Conservation (phyloP, 2,888 invertebrate genomes). For the Augochlorella aurata region DNA sequence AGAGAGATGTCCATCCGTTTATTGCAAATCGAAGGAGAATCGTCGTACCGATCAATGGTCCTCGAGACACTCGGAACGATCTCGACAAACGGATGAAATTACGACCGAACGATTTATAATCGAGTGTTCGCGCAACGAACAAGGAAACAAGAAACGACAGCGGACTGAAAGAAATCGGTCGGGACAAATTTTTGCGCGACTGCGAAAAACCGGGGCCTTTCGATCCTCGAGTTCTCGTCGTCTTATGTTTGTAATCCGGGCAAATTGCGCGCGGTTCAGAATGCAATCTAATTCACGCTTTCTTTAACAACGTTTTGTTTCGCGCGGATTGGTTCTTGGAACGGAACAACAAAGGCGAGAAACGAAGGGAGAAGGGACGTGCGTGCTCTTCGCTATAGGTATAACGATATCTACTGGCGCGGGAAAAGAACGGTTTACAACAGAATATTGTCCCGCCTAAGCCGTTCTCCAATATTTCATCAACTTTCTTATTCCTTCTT, state of each 20-base stretch:
- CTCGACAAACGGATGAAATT: conserved; percentile 61
- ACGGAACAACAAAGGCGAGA: conserved; percentile 1
- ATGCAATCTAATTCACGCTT: conserved; percentile 34
- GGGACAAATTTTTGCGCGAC: conserved; percentile 11
- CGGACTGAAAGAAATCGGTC: conserved; percentile 10
- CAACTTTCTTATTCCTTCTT: conserved; percentile 79
- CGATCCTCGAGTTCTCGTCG: not conserved
- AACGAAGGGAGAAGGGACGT: conserved; percentile 23
- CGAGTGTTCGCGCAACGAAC: conserved; percentile 40
- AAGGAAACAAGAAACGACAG: conserved; percentile 2
- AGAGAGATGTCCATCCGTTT: conserved; percentile 54
- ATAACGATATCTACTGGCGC: conserved; percentile 73
- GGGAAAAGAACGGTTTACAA: conserved; percentile 77
- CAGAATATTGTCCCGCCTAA: conserved; percentile 80
- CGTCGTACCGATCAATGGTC: conserved; percentile 51
- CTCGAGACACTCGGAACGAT: conserved; percentile 51
- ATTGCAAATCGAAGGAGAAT: conserved; percentile 64
- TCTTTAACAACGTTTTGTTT: conserved; percentile 31
- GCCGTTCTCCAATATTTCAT: conserved; percentile 81
- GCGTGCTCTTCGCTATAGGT: conserved; percentile 43
- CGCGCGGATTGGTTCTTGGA: not conserved
- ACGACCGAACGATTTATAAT: conserved; percentile 52
- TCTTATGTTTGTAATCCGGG: conserved; percentile 25
- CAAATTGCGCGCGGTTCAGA: not conserved
- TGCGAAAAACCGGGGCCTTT: not conserved